Conservation (phyloP, 2,888 invertebrate genomes). For the Trachelus troglodyta region DNA sequence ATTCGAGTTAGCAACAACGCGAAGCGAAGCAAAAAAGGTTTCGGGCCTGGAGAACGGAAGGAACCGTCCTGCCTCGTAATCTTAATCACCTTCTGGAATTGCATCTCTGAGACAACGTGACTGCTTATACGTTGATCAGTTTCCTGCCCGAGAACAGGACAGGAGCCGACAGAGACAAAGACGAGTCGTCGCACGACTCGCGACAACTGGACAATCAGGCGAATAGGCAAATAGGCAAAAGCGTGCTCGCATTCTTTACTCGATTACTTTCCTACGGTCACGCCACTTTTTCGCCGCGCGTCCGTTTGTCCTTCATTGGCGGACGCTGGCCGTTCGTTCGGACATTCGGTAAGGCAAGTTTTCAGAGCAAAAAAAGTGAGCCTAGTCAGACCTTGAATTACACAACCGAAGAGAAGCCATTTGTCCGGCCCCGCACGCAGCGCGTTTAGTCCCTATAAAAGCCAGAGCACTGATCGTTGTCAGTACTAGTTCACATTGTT, state of each 20-base stretch:
- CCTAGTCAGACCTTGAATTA: slow-evolving; percentile 54
- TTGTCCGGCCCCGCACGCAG: background rate
- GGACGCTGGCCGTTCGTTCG: background rate
- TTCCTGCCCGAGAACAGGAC: too few species aligned
- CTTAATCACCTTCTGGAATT: background rate
- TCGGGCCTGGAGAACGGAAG: background rate
- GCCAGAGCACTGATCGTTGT: background rate
- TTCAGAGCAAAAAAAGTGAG: background rate
- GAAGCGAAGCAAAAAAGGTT: background rate
- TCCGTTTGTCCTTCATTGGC: background rate
- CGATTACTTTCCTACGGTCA: slow-evolving; percentile 31
- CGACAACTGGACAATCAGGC: too few species aligned
- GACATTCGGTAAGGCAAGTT: slow-evolving; percentile 6
- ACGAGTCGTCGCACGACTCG: too few species aligned
- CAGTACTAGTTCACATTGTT: background rate
- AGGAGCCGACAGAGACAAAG: too few species aligned
- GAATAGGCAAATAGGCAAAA: background rate
- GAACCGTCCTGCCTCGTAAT: background rate
- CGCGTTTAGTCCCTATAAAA: background rate
- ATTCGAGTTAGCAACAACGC: background rate
- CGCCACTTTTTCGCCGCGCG: slow-evolving; percentile 22
- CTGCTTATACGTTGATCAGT: background rate
- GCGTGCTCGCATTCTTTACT: slow-evolving; percentile 24
- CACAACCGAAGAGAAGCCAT: slow-evolving; percentile 37
- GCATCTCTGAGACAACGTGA: background rate